phyloP scores from a whole-genome alignment of 2,113 vertebrate species.

The Melanotaenia duboulayi region DNA sequence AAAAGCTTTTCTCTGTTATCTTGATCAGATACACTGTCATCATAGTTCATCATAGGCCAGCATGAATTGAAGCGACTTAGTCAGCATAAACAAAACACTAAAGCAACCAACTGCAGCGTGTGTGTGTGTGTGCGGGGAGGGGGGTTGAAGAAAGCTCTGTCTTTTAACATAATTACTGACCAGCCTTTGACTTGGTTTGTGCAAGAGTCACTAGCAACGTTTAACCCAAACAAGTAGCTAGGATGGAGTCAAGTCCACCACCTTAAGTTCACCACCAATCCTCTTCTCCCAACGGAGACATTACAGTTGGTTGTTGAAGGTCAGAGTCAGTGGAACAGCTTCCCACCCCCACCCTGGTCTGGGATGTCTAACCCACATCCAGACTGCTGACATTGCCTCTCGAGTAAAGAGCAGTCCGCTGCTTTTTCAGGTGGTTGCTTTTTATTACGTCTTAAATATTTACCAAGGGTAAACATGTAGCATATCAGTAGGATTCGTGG shows the following conservation, averaged over 20 bases:
- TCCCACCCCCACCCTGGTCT: constrained; percentile 61
- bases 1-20: constrained; percentile 60
- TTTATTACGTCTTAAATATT: not conserved
- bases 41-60: constrained; percentile 23
- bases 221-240: constrained; percentile 12
- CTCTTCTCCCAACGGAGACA: constrained; percentile 61
- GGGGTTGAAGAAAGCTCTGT: constrained; percentile 11
- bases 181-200: constrained; percentile 28
- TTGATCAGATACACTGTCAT: constrained; percentile 62
- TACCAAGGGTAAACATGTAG: not conserved
- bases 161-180: constrained; percentile 47
- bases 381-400: constrained; percentile 50
- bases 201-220: constrained; percentile 6
- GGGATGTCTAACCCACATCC: constrained; percentile 61
- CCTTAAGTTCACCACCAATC: constrained; percentile 29
- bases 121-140: not conserved
- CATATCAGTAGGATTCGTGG: not conserved
- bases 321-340: constrained; percentile 58
- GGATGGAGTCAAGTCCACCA: constrained; percentile 29
- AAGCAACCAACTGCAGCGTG: constrained; percentile 22
- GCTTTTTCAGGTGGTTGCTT: constrained; percentile 11
- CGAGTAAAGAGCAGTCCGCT: not conserved
- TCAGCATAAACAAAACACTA: constrained; percentile 59
- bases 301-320: constrained; percentile 70
- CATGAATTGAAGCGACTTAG: constrained; percentile 63